A percentile compares a stretch with the other conserved stretches of the same genome.
phyloP scores from a whole-genome alignment of 2,113 vertebrate species.

The Nicator chloris region DNA sequence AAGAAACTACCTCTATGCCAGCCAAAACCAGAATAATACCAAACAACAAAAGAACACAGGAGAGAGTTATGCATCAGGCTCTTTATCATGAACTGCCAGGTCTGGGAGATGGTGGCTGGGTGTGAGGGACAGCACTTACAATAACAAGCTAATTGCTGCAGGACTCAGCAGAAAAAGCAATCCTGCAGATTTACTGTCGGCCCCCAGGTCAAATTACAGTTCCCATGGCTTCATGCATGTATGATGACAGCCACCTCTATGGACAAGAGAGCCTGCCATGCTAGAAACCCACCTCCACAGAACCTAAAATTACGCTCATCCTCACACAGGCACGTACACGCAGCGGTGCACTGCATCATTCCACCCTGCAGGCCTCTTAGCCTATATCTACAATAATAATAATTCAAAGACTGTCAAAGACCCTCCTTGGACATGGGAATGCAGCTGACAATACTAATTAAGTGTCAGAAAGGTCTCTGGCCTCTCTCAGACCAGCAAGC shows the following conservation, averaged over 20 bases:
- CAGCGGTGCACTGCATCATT: background rate
- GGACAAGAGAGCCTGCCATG: background rate
- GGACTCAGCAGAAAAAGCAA: background rate
- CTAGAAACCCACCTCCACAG: background rate
- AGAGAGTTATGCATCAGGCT: background rate
- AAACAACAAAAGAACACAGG: background rate
- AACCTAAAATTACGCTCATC: background rate
- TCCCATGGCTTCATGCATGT: background rate
- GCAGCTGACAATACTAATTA: background rate
- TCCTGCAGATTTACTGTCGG: background rate
- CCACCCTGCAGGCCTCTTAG: background rate
- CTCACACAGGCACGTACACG: fast-evolving
- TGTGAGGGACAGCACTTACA: background rate
- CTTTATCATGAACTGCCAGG: background rate
- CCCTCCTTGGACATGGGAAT: background rate
- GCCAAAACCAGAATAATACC: too few species aligned
- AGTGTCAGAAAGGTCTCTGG: background rate
- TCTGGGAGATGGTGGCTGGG: background rate
- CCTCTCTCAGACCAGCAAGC: background rate
- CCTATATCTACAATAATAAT: background rate
- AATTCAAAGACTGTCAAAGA: background rate
- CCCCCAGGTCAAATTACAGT: background rate
- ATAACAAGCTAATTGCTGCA: background rate
- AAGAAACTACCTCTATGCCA: background rate
- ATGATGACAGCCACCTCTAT: background rate